Conservation (phyloP, 2,888 invertebrate genomes). For the Pharmacophagus antenor region DNA sequence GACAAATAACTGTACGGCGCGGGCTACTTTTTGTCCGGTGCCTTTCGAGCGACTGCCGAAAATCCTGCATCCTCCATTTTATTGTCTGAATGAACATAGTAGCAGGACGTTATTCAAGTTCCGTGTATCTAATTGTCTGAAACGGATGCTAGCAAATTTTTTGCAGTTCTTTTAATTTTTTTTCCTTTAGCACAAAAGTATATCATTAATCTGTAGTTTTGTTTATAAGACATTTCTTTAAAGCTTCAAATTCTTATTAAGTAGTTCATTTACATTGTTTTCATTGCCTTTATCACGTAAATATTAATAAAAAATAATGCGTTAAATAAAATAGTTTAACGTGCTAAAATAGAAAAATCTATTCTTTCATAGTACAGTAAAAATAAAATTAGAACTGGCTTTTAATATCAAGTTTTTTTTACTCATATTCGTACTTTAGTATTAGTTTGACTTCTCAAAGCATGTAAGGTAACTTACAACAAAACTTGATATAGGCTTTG, state of each 20-base stretch:
- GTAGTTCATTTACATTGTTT: neutral
- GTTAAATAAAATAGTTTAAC: too few species aligned
- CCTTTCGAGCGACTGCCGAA: constrained; percentile 32
- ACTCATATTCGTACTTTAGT: too few species aligned
- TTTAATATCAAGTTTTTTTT: too few species aligned
- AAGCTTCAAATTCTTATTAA: neutral
- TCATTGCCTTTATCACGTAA: neutral
- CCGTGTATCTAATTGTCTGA: constrained; percentile 52
- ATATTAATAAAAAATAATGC: neutral
- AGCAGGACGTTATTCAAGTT: constrained; percentile 49
- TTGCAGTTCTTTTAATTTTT: constrained; percentile 10
- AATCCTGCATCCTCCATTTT: constrained; percentile 47
- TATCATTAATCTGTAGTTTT: neutral
- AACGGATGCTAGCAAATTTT: constrained; percentile 30
- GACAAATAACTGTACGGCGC: constrained; percentile 73
- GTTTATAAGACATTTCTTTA: too few species aligned
- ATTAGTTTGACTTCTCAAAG: too few species aligned
- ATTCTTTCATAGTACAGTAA: too few species aligned
- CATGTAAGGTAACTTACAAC: too few species aligned
- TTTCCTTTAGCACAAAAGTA: neutral
- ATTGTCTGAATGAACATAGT: constrained; percentile 55
- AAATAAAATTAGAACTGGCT: too few species aligned
- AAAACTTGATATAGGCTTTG: too few species aligned
- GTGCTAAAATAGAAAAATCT: too few species aligned
- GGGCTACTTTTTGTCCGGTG: constrained; percentile 54